phyloP scores from a whole-genome alignment of 1,140 invertebrate species.

The Calycopis cecrops region DNA sequence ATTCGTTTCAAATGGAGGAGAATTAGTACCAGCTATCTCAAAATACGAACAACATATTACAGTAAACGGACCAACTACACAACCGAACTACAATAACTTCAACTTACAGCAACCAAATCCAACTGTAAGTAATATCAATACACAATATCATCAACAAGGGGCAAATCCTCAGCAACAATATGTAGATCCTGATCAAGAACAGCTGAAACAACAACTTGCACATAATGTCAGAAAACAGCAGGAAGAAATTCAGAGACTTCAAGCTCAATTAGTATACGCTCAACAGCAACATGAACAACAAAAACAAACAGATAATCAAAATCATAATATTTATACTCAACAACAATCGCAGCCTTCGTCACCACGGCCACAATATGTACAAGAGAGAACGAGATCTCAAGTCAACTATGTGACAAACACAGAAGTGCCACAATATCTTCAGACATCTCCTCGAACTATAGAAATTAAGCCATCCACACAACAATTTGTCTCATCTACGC shows the following conservation, averaged over 20 bases:
- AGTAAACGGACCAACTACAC: slow-evolving; percentile 59
- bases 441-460: slow-evolving; percentile 57
- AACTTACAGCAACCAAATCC: slow-evolving; percentile 40
- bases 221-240: slow-evolving; percentile 65
- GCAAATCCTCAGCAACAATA: slow-evolving; percentile 50
- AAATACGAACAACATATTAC: slow-evolving; percentile 85
- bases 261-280: slow-evolving; percentile 53
- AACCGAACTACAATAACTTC: slow-evolving; percentile 42
- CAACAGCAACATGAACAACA: slow-evolving; percentile 46
- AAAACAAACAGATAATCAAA: slow-evolving; percentile 32
- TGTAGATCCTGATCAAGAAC: slow-evolving; percentile 67
- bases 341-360: slow-evolving; percentile 50
- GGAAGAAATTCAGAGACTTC: slow-evolving; percentile 65
- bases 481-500: slow-evolving; percentile 61
- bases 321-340: slow-evolving; percentile 37
- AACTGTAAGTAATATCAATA: slow-evolving; percentile 34
- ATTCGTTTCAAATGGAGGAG: slow-evolving; percentile 77
- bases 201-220: slow-evolving; percentile 68
- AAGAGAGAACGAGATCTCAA: slow-evolving; percentile 55
- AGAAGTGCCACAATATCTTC: slow-evolving; percentile 48
- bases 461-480: slow-evolving; percentile 62
- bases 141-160: slow-evolving; percentile 35
- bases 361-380: slow-evolving; percentile 45
- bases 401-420: slow-evolving; percentile 48
- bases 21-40: slow-evolving; percentile 83